Conservation (phyloP, 2,113 vertebrate genomes). For the Tragelaphus buxtoni region DNA sequence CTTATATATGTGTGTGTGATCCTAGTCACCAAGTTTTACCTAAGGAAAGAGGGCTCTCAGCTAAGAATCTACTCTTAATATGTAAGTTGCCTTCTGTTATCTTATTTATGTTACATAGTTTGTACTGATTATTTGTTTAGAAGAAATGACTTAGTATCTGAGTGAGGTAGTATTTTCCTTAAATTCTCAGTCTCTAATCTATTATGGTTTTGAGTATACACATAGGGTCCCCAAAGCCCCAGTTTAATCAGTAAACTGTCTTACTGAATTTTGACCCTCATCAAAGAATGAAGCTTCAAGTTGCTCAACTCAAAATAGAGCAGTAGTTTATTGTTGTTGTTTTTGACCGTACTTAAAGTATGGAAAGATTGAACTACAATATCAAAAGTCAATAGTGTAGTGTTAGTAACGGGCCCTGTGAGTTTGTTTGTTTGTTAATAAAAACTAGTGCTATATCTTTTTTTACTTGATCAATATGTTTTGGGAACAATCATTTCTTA, state of each 20-base stretch:
- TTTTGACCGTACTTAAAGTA: neutral
- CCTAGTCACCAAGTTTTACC: neutral
- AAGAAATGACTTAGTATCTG: constrained; percentile 2
- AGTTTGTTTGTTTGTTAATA: neutral
- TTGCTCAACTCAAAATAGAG: neutral
- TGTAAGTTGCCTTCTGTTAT: neutral
- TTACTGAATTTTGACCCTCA: constrained; percentile 18
- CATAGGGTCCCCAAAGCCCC: neutral
- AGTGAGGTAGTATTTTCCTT: neutral
- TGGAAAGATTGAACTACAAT: neutral
- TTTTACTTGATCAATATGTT: neutral
- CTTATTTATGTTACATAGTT: neutral
- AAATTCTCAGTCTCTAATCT: neutral
- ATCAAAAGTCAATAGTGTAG: neutral
- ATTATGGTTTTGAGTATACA: neutral
- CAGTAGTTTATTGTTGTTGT: neutral
- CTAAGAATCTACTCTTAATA: constrained; percentile 1
- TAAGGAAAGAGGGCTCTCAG: neutral
- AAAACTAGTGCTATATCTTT: neutral
- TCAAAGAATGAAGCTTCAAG: constrained; percentile 35
- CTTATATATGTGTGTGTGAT: neutral
- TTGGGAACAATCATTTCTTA: neutral
- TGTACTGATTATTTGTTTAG: neutral
- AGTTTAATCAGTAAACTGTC: neutral
- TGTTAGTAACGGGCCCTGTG: neutral